Conservation (phyloP, 2,888 invertebrate genomes). For the Herminia tarsipennalis region DNA sequence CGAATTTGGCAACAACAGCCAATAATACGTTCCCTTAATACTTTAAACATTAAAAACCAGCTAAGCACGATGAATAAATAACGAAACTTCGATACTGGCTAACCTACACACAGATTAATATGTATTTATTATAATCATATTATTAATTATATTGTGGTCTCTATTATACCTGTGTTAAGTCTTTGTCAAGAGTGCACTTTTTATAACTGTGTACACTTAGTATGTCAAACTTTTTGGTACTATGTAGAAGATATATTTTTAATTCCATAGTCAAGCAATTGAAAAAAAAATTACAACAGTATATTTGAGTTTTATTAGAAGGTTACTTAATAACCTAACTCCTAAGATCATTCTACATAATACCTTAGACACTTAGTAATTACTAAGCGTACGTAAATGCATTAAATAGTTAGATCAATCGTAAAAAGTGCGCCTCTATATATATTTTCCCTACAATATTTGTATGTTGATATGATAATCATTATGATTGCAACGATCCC, state of each 20-base stretch:
- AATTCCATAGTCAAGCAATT: not conserved
- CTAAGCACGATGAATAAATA: conserved; percentile 71
- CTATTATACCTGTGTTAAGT: conserved; percentile 70
- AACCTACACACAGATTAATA: conserved; percentile 70
- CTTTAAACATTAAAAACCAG: conserved; percentile 56
- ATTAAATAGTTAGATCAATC: conserved; percentile 22
- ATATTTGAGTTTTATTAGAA: no score
- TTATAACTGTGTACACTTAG: conserved; percentile 26
- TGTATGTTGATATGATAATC: conserved; percentile 47
- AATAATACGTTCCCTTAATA: conserved; percentile 37
- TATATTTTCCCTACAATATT: conserved; percentile 34
- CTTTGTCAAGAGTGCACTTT: conserved; percentile 44
- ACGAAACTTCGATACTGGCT: conserved; percentile 53
- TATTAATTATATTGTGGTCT: conserved; percentile 64
- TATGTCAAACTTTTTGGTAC: not conserved
- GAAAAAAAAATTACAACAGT: no score
- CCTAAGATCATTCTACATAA: no score
- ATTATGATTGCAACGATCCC: conserved; percentile 48
- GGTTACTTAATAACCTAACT: no score
- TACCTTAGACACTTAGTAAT: no score
- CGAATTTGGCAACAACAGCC: conserved; percentile 65
- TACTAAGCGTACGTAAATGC: conserved; percentile 37
- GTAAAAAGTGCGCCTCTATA: conserved; percentile 35
- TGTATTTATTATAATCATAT: conserved; percentile 54
- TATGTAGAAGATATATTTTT: not conserved